Evolutionary conservation across 2,888 invertebrate genomes (phyloP), one percentile per base, ranked within the genome.

Genomic region (Exocentrus adspersus): DNA sequence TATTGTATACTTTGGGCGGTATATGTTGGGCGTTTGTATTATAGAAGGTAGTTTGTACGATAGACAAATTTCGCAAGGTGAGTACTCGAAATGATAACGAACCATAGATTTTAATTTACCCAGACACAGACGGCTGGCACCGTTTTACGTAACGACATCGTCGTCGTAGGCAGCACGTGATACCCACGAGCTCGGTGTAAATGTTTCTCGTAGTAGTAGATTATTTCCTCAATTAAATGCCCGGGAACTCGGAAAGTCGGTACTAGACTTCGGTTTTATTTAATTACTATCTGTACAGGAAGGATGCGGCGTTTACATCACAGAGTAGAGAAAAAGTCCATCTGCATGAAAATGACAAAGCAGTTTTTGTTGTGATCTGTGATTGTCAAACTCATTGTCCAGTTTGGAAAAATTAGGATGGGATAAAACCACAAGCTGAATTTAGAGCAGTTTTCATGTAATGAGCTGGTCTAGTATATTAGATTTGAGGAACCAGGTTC

Each of bases 181-280:
- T 48, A 10, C 10, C 48, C 48, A 48, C 48, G 48, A 16, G 28
- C 48, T n/a, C 7, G 48, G 12, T 48, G 24, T 48, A 48, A 48
- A 48, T 28, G 17, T 48, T 17, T 48, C 48, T 14, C n/a, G n/a
- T n/a, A n/a, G n/a, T 6, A 19, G 10, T 37, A 37, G 12, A 37
- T 48, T 28, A 48, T 48, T 48, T 48, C 48, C 48, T 48, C 28
- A 48, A 48, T 48, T 48, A 48, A 48, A 16, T 16, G 48, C 24
- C 2, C 48, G 28, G 48, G 48, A 48, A 48, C n/a, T n/a, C n/a
- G n/a, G n/a, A n/a, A n/a, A n/a, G n/a, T n/a, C n/a, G 48, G 28
- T 17, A 48, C 7, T 46, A 10, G 14, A 46, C 21, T 24, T 46
- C 2, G 5, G 5, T 28, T 16, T 28, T 28, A 48, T 14, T 45